Evolutionary conservation across 2,113 vertebrate genomes (phyloP), one percentile per base, ranked within the genome.

Genomic region (Archocentrus centrarchus): DNA sequence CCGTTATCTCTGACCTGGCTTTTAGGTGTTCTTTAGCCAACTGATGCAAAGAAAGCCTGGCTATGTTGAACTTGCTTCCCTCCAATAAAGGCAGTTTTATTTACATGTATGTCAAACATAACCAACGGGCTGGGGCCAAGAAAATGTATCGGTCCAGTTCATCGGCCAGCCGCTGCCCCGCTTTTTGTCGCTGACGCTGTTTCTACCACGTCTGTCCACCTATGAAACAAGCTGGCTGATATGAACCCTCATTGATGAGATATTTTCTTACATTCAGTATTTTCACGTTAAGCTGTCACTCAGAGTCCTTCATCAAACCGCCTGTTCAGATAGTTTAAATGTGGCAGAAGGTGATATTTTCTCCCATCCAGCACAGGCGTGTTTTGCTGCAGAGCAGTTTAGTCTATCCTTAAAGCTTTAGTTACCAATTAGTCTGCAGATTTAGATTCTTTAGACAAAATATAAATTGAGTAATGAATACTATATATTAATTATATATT

Each of bases 51-150:
- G 4, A 70, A 50, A 70, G 27, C 15, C 64, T 50, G 41, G 44
- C 22, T 68, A 0, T 5, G 5, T 70, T 70, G 41, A 70, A 50
- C 41, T 2, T 70, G 8, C 64, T 30, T 22, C 7, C 41, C 64
- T 24, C 15, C 11, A 9, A 50, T 11, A 11, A 0, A 13, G 15
- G 15, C 17, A 0, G 24, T 50, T 50, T 50, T 73, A 57, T 73
- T 73, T 53, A 32, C 0, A 53, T 53, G 32, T 73, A 53, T 53
- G 2, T 13, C 10, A 53, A 53, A n/a, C 44, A 32, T 8, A 70
- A 53, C 15, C 15, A 11, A 5, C 14, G 15, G 15, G 2, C 15
- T 17, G 44, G 8, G 10, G 39, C 10, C 8, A 11, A 2, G 3
- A 41, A 41, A 47, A 11, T 14, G 13, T 47, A 11, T 11, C 3